Evolutionary conservation across 2,113 vertebrate genomes (phyloP).

Genomic region (Pangasianodon gigas): DNA sequence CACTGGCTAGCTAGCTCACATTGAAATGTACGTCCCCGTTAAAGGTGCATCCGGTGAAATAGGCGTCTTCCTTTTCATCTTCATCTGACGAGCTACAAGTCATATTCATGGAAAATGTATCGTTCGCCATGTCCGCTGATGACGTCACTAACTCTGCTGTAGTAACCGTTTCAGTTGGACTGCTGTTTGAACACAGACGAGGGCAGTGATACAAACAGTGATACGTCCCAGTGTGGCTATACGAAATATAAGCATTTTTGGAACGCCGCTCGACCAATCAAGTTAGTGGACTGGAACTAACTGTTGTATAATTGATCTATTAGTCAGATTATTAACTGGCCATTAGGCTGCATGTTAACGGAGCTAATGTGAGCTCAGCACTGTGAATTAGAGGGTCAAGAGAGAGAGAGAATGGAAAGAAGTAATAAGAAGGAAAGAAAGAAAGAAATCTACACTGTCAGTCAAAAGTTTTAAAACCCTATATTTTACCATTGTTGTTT

Average conservation of each 20-base stretch:
- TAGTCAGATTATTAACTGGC: constrained; percentile 3
- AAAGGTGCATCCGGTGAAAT: background rate
- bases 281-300: background rate
- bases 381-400: background rate
- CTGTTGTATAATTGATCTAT: constrained; percentile 3
- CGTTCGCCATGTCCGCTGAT: no score
- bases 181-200: background rate
- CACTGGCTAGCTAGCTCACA: no score
- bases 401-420: background rate
- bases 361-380: background rate
- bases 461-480: background rate
- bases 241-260: background rate
- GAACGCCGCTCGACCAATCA: background rate
- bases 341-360: background rate
- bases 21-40: no score
- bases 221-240: background rate
- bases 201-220: background rate
- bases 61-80: no score
- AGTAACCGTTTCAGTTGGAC: background rate
- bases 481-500: background rate
- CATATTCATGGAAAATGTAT: no score
- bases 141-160: background rate
- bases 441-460: background rate
- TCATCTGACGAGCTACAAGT: no score
- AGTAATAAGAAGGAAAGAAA: background rate